Percentiles rank a stretch among this genome's conserved stretches.
phyloP scores from a whole-genome alignment of 2,888 invertebrate genomes.

The Scaptomyza caliginosa region DNA sequence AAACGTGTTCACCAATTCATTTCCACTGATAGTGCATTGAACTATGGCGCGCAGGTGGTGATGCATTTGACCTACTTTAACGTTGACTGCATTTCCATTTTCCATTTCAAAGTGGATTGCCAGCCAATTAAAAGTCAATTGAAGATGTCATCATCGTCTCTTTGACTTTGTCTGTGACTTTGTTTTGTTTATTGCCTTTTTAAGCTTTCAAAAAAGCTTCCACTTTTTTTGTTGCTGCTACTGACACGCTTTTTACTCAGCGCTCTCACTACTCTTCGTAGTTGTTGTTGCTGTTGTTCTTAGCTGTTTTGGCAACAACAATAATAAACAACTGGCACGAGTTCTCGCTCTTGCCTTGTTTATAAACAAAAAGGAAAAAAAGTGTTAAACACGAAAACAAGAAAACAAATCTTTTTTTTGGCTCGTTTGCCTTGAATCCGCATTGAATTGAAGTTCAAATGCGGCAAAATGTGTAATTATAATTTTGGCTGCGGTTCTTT shows the following conservation, averaged over 20 bases:
- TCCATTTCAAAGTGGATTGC: slow-evolving; percentile 22
- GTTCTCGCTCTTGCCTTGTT: slow-evolving; percentile 59
- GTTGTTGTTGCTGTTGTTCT: neutral
- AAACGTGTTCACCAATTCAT: slow-evolving; percentile 14
- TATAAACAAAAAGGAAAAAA: slow-evolving; percentile 59
- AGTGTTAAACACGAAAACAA: slow-evolving; percentile 28
- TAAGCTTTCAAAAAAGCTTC: slow-evolving; percentile 13
- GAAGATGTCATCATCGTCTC: slow-evolving; percentile 63
- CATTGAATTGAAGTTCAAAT: slow-evolving; percentile 71
- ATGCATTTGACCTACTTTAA: slow-evolving; percentile 60
- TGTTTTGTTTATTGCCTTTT: slow-evolving; percentile 24
- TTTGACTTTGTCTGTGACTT: neutral
- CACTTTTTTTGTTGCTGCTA: slow-evolving; percentile 6
- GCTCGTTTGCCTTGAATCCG: slow-evolving; percentile 73
- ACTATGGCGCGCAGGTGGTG: slow-evolving; percentile 35
- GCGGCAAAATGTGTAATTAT: slow-evolving; percentile 46
- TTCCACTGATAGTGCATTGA: slow-evolving; percentile 33
- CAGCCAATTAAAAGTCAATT: slow-evolving; percentile 70
- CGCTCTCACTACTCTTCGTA: no score
- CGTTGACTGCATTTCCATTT: slow-evolving; percentile 42
- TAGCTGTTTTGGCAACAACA: slow-evolving; percentile 57
- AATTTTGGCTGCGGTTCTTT: slow-evolving; percentile 48
- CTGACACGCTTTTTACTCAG: slow-evolving; percentile 37
- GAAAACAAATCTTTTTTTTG: slow-evolving; percentile 57
- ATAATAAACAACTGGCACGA: slow-evolving; percentile 48